phyloP scores from a whole-genome alignment of 1,140 invertebrate genomes.

The Lucilia sericata region DNA sequence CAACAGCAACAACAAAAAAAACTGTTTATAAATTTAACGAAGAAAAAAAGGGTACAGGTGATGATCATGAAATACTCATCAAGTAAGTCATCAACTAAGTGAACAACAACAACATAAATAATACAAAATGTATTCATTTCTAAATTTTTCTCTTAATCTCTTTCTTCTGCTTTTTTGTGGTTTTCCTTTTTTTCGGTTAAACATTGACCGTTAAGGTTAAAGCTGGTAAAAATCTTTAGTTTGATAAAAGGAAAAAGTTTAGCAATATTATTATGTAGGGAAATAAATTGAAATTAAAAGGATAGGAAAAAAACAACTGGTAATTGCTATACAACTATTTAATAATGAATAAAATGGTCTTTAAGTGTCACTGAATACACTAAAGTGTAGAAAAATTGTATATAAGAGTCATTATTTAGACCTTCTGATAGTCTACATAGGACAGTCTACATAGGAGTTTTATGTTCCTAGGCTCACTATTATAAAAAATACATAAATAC shows the following conservation, averaged over 20 bases:
- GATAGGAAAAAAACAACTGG: too few species aligned
- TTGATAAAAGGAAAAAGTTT: background rate
- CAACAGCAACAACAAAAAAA: background rate
- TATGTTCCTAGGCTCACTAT: too few species aligned
- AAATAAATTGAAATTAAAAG: too few species aligned
- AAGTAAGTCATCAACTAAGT: constrained; percentile 28
- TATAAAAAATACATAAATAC: too few species aligned
- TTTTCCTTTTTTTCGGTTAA: constrained; percentile 8
- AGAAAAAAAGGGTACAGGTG: constrained; percentile 29
- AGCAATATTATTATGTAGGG: too few species aligned
- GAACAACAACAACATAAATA: constrained; percentile 2
- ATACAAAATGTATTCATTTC: constrained; percentile 10
- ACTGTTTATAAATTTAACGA: background rate
- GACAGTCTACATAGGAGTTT: too few species aligned
- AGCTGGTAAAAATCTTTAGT: background rate
- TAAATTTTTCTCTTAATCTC: background rate
- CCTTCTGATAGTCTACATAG: too few species aligned
- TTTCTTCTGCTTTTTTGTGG: background rate
- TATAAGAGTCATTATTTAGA: too few species aligned
- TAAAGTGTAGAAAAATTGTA: too few species aligned
- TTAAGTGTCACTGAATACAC: too few species aligned
- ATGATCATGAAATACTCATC: constrained; percentile 36
- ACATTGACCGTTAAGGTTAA: constrained; percentile 15
- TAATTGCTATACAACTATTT: too few species aligned
- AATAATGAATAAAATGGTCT: too few species aligned